Conservation (phyloP, 2,113 vertebrate species). For the Peromyscus polionotus region DNA sequence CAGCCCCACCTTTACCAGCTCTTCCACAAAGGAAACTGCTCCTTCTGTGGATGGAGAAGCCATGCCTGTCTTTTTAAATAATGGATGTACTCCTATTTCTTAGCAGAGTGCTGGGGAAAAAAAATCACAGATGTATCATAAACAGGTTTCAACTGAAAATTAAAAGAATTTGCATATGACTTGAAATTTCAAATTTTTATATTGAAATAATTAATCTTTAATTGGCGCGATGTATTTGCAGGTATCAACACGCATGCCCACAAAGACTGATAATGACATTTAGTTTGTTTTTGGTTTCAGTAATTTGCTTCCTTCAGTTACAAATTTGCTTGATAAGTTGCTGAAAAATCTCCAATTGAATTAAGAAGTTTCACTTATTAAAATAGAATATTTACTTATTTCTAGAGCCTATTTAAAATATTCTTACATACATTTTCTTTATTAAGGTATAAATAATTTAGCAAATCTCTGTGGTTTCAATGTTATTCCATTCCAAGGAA, state of each 20-base stretch:
- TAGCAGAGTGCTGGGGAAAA: neutral
- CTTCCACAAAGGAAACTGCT: too few species aligned
- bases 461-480: neutral
- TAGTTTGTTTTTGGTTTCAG: neutral
- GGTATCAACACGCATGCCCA: neutral
- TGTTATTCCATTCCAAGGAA: neutral
- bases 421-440: neutral
- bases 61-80: neutral
- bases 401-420: conserved; percentile 9
- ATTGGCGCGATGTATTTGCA: neutral
- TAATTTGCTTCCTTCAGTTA: neutral
- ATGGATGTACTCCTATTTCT: neutral
- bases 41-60: neutral
- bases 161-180: neutral
- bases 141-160: neutral
- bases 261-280: neutral
- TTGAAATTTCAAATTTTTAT: neutral
- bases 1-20: neutral
- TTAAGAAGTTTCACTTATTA: neutral
- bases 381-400: neutral
- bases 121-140: neutral
- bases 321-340: neutral
- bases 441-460: conserved; percentile 23
- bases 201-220: neutral
- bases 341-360: neutral